Percentiles rank a stretch among this genome's conserved stretches.
These are phyloP conservation scores for Aurelia sp. DNA, from an alignment of 30 jellyfish, hydroid and myxozoan species.

Conservation along the genomic window DNA sequence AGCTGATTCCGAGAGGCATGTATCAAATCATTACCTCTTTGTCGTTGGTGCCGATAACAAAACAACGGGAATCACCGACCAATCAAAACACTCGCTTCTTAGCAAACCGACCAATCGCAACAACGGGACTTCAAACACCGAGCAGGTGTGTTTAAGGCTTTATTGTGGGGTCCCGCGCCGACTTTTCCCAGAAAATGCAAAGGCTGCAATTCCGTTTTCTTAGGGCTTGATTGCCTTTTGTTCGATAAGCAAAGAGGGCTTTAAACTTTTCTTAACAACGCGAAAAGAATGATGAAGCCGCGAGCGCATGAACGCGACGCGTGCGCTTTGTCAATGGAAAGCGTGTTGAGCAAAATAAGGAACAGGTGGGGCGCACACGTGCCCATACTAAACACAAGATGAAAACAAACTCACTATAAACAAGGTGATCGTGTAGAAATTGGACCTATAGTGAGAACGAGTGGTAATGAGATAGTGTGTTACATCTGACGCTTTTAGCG, in stretches of 20 bases:
- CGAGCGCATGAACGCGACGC: slow-evolving; percentile 73
- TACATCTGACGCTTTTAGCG: slow-evolving; percentile 27
- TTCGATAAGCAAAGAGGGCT: slow-evolving; percentile 41
- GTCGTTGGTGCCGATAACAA: slow-evolving; percentile 31
- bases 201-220: slow-evolving; percentile 37
- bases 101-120: slow-evolving; percentile 65
- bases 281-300: slow-evolving; percentile 42
- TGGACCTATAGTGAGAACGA: slow-evolving; percentile 18
- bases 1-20: slow-evolving; percentile 52
- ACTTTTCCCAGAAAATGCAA: slow-evolving; percentile 61
- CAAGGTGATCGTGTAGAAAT: slow-evolving; percentile 33
- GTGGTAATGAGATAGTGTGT: slow-evolving; percentile 11
- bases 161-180: slow-evolving; percentile 60
- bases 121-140: slow-evolving; percentile 13
- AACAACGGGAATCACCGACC: slow-evolving; percentile 70
- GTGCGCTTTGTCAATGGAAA: slow-evolving; percentile 73
- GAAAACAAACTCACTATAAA: background rate
- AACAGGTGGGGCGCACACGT: slow-evolving; percentile 90
- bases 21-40: slow-evolving; percentile 51
- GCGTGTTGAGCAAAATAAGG: slow-evolving; percentile 71
- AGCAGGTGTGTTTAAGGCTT: slow-evolving; percentile 68
- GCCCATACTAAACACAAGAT: slow-evolving; percentile 51
- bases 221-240: slow-evolving; percentile 57
- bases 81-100: slow-evolving; percentile 45
- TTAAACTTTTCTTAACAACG: slow-evolving; percentile 31